phyloP scores from a whole-genome alignment of 2,797 vertebrate species.

The Hypotaenidia philippensis region DNA sequence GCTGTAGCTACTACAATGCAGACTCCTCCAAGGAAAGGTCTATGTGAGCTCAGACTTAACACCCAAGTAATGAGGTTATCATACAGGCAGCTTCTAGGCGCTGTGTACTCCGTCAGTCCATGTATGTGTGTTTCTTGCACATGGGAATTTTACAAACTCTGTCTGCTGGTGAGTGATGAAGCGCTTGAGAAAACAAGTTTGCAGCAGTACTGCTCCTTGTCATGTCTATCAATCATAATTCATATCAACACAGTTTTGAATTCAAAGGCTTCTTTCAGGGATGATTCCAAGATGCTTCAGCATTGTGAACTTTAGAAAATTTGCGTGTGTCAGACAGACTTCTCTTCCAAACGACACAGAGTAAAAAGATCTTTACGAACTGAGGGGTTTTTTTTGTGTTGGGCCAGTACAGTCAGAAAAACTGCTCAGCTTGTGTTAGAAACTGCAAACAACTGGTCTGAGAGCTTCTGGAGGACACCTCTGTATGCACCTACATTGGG shows the following conservation, averaged over 20 bases:
- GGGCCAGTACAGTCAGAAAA: not conserved
- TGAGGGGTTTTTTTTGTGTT: not conserved
- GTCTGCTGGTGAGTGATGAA: constrained; percentile 50
- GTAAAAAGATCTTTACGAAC: not conserved
- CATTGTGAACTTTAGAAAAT: not conserved
- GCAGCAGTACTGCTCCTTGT: not conserved
- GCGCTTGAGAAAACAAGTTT: constrained; percentile 58
- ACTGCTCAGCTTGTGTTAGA: not conserved
- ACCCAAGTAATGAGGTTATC: constrained; percentile 36
- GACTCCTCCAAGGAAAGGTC: not conserved
- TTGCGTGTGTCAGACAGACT: not conserved
- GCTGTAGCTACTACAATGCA: not conserved
- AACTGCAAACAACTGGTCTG: not conserved
- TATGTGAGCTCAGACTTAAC: not conserved
- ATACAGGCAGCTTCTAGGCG: not conserved
- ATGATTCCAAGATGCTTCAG: not conserved
- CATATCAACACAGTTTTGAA: constrained; percentile 9
- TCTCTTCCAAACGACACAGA: not conserved
- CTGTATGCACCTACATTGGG: not conserved
- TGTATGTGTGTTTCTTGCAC: not conserved
- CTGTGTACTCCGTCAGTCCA: not conserved
- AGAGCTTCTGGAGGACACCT: not conserved
- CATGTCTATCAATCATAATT: constrained; percentile 7
- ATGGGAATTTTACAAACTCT: constrained; percentile 45
- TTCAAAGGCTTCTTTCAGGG: constrained; percentile 33